A percentile compares a stretch with the other conserved stretches of the same genome.
These are phyloP conservation scores for Mungos mungo DNA, from an alignment of 2,113 vertebrate genomes.

Conservation along the genomic window DNA sequence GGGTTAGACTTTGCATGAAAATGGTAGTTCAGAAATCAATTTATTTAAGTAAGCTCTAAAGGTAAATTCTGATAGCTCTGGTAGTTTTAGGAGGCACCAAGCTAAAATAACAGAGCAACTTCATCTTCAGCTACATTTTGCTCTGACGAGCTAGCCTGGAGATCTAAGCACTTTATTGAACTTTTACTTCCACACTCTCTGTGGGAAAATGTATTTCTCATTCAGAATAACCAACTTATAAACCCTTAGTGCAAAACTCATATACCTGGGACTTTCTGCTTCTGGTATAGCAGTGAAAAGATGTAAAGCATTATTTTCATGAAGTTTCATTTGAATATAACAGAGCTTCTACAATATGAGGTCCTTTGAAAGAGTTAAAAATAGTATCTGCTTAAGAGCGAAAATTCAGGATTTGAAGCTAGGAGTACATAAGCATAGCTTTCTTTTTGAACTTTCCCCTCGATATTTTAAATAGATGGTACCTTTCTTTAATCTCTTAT, in stretches of 20 bases:
- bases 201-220: background rate
- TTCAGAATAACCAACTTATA: background rate
- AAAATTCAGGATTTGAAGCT: slow-evolving; percentile 40
- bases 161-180: background rate
- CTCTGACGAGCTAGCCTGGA: background rate
- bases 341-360: background rate
- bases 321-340: slow-evolving; percentile 56
- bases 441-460: slow-evolving; percentile 42
- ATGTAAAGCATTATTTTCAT: slow-evolving; percentile 33
- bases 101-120: background rate
- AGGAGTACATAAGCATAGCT: slow-evolving; percentile 18
- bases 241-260: background rate
- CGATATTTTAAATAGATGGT: background rate
- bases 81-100: background rate
- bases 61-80: background rate
- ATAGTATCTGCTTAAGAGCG: background rate
- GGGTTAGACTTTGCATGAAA: background rate
- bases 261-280: background rate
- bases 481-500: background rate
- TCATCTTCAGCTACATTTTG: background rate
- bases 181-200: background rate
- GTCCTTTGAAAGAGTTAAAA: slow-evolving; percentile 49
- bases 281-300: background rate
- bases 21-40: background rate
- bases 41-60: background rate